A percentile compares a stretch with the other conserved stretches of the same genome.
Conservation (phyloP, 2,797 vertebrate genomes). For the Peromyscus attwateri region DNA sequence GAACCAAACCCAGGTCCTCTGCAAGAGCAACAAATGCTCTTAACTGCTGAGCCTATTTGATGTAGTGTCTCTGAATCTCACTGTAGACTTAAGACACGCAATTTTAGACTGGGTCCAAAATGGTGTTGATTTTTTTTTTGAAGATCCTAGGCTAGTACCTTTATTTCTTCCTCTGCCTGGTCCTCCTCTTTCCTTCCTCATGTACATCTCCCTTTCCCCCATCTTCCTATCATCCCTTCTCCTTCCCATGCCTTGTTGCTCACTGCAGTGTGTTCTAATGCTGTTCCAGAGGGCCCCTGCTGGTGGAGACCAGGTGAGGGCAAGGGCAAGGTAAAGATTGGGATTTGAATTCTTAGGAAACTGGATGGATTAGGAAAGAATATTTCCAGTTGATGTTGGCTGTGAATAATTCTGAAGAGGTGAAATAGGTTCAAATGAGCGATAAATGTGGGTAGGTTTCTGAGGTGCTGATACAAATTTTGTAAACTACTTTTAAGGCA, state of each 20-base stretch:
- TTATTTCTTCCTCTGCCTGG: neutral
- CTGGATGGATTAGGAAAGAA: neutral
- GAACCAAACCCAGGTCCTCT: neutral
- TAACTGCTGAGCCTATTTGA: neutral
- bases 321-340: constrained; percentile 28
- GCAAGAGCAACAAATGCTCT: neutral
- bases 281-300: neutral
- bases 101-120: constrained; percentile 46
- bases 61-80: too few species aligned
- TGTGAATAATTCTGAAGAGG: neutral
- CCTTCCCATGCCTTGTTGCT: neutral
- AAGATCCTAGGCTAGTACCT: neutral
- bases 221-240: neutral
- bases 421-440: constrained; percentile 26
- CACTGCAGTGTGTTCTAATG: neutral
- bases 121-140: constrained; percentile 24
- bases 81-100: neutral
- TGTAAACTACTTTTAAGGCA: constrained; percentile 53
- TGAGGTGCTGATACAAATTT: constrained; percentile 41
- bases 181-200: too few species aligned
- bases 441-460: constrained; percentile 2
- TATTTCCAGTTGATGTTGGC: neutral
- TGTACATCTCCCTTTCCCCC: too few species aligned
- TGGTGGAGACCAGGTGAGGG: neutral
- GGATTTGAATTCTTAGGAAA: constrained; percentile 5